A percentile compares a stretch with the other conserved stretches of the same genome.
Conservation (phyloP, 2,113 vertebrate species). For the Leiothrix lutea region DNA sequence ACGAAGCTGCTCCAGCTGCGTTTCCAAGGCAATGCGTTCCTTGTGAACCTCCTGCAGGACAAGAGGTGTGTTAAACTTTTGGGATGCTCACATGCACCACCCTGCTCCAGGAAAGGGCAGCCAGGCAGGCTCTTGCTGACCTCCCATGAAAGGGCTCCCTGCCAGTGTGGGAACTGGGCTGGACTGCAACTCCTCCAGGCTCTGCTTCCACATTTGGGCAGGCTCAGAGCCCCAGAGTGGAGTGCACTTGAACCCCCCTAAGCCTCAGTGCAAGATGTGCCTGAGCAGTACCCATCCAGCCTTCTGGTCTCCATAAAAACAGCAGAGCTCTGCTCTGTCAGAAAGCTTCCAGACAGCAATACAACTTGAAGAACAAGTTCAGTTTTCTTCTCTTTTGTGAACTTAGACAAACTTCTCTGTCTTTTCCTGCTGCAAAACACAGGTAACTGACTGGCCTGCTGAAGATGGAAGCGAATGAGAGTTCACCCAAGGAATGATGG, state of each 20-base stretch:
- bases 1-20: slow-evolving; percentile 89
- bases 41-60: slow-evolving; percentile 87
- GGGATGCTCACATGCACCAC: background rate
- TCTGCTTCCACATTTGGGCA: background rate
- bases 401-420: background rate
- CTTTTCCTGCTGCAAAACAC: background rate
- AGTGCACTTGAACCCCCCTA: fast-evolving
- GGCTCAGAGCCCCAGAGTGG: background rate
- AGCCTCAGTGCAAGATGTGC: background rate
- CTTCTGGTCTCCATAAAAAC: background rate
- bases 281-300: background rate
- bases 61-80: background rate
- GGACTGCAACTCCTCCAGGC: background rate
- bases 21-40: slow-evolving; percentile 91
- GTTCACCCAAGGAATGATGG: background rate
- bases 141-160: background rate
- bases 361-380: background rate
- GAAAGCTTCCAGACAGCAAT: background rate
- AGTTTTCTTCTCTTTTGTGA: background rate
- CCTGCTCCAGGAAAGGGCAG: background rate
- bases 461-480: background rate
- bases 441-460: background rate
- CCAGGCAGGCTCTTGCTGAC: fast-evolving
- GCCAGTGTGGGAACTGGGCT: background rate
- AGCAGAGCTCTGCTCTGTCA: background rate